Conservation (phyloP, 2,797 vertebrate genomes). For the Nyctibius grandis region DNA sequence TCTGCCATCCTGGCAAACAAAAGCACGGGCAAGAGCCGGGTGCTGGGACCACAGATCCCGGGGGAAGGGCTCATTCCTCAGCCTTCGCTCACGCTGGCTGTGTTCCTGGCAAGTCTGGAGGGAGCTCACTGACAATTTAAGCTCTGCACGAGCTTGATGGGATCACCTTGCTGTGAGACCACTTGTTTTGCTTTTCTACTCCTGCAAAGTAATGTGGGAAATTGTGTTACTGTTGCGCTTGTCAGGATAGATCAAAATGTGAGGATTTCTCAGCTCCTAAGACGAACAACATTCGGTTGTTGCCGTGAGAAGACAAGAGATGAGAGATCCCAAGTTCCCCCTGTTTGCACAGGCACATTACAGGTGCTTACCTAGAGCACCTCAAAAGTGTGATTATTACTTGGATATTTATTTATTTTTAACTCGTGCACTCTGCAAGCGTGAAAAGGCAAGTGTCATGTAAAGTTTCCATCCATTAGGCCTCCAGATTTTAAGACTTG, state of each 20-base stretch:
- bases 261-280: background rate
- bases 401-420: background rate
- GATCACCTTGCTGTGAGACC: background rate
- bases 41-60: background rate
- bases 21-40: rapidly evolving
- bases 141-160: background rate
- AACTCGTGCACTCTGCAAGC: background rate
- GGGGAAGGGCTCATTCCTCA: rapidly evolving
- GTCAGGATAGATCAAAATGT: background rate
- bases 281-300: background rate
- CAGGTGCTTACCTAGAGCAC: background rate
- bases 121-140: background rate
- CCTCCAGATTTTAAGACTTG: background rate
- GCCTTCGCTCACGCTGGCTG: background rate
- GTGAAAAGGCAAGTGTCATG: background rate
- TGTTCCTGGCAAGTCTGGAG: rapidly evolving
- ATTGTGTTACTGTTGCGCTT: rapidly evolving
- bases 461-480: background rate
- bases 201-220: background rate
- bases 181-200: background rate
- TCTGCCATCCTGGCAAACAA: background rate
- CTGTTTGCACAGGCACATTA: background rate
- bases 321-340: background rate
- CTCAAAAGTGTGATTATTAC: background rate
- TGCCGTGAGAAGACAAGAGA: background rate